A percentile compares a stretch with the other conserved stretches of the same genome.
These are phyloP conservation scores for Leptopilina myrica DNA, from an alignment of 2,888 invertebrate species.

Conservation along the genomic window DNA sequence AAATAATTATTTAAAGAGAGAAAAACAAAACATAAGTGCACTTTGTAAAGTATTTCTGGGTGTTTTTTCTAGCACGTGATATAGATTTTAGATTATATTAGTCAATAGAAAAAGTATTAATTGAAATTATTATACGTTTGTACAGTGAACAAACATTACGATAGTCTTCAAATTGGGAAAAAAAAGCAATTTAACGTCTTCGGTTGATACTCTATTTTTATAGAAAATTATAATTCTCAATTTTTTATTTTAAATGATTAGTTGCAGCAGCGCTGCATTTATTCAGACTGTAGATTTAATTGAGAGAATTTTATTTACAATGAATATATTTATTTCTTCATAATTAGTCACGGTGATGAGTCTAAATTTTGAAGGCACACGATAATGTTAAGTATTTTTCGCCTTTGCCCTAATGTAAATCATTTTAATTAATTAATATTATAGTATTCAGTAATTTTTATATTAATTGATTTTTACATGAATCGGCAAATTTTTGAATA, in stretches of 20 bases:
- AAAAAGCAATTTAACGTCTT: constrained; percentile 8
- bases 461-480: too few species aligned
- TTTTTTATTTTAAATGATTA: not conserved
- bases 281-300: not conserved
- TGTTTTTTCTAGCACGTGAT: constrained; percentile 21
- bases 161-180: constrained; percentile 17
- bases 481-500: too few species aligned
- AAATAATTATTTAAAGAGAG: not conserved
- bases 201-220: constrained; percentile 32
- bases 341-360: not conserved
- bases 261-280: constrained; percentile 5
- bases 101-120: not conserved
- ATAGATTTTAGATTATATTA: constrained; percentile 7
- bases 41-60: constrained; percentile 28
- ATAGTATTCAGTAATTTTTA: too few species aligned
- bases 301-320: constrained; percentile 16
- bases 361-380: too few species aligned
- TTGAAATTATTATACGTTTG: not conserved
- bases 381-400: not conserved
- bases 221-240: not conserved
- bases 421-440: too few species aligned
- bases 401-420: too few species aligned
- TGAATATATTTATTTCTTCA: not conserved
- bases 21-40: constrained; percentile 11
- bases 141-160: constrained; percentile 7